Conservation (phyloP, 2,797 vertebrate species). For the Cyclopterus lumpus region DNA sequence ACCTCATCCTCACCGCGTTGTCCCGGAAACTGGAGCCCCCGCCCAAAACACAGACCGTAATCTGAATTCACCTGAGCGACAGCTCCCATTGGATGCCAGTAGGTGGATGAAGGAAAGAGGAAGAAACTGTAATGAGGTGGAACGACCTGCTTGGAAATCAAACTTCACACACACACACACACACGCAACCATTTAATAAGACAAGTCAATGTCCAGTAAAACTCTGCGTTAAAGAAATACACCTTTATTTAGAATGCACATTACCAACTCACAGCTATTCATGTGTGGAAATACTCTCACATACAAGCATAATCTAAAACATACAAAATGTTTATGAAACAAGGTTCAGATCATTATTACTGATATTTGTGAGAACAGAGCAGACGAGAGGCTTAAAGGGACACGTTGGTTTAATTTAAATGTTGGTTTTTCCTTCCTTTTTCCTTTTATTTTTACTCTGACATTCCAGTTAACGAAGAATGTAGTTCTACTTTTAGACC, state of each 20-base stretch:
- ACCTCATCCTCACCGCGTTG: conserved; percentile 94
- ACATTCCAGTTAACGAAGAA: conserved; percentile 16
- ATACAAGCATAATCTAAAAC: background rate
- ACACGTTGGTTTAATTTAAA: background rate
- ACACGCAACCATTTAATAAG: no score
- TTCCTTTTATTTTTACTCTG: background rate
- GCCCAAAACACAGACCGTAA: conserved; percentile 75
- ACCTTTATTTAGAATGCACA: background rate
- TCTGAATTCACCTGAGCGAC: conserved; percentile 48
- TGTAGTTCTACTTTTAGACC: background rate
- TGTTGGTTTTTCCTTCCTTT: background rate
- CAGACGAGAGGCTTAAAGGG: conserved; percentile 1
- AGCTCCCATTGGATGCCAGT: background rate
- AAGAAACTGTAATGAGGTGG: background rate
- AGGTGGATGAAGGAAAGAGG: background rate
- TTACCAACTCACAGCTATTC: background rate
- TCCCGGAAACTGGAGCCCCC: conserved; percentile 94
- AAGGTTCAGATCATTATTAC: background rate
- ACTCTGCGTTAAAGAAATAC: background rate
- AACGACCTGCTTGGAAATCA: background rate
- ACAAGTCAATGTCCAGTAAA: background rate
- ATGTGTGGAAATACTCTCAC: background rate
- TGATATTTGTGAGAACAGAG: background rate
- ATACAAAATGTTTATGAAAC: background rate
- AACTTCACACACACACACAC: background rate